A percentile compares a stretch with the other conserved stretches of the same genome.
Evolutionary conservation across 2,113 vertebrate genomes (phyloP).

Genomic region (Polyodon spathula): DNA sequence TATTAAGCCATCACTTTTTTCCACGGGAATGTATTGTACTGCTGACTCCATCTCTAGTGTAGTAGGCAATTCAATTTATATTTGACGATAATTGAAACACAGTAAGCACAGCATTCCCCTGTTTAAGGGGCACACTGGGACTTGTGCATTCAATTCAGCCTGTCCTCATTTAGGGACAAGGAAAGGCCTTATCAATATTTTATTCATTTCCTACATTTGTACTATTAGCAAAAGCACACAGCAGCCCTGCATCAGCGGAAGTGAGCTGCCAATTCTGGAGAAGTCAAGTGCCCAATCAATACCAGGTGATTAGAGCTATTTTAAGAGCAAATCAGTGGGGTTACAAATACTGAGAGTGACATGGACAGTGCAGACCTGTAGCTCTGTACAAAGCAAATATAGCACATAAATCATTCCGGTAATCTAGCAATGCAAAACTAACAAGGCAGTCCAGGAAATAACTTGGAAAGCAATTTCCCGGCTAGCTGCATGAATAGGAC

Average conservation of each 20-base stretch:
- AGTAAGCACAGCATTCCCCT: too few relatives aligned
- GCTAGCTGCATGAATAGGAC: constrained; percentile 8
- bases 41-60: too few relatives aligned
- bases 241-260: neutral
- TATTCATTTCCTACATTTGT: neutral
- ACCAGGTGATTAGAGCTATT: neutral
- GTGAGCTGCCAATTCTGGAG: neutral
- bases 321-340: neutral
- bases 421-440: neutral
- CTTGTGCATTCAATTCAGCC: too few relatives aligned
- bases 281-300: constrained; percentile 1
- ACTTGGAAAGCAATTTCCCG: constrained; percentile 1
- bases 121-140: too few relatives aligned
- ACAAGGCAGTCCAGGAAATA: neutral
- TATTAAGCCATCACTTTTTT: too few relatives aligned
- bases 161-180: too few relatives aligned
- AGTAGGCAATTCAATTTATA: too few relatives aligned
- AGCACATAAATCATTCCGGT: neutral
- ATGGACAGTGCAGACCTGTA: neutral
- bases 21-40: too few relatives aligned
- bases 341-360: neutral
- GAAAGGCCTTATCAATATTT: neutral
- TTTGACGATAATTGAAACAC: too few relatives aligned
- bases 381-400: neutral
- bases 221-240: neutral